A percentile compares a stretch with the other conserved stretches of the same genome.
Conservation (phyloP, 2,113 vertebrate genomes). For the Hypanus sabinus region DNA sequence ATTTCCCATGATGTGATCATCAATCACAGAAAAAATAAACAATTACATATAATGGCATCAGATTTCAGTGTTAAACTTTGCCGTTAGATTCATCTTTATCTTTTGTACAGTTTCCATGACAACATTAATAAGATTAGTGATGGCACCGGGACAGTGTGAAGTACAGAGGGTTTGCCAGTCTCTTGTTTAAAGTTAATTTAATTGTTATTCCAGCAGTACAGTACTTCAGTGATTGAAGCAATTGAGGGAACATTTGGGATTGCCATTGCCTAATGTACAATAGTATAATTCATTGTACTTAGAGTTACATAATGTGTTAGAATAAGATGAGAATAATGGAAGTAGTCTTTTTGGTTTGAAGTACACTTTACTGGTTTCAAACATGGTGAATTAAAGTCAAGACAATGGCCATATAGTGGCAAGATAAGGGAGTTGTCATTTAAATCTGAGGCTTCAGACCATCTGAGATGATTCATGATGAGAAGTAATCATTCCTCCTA, state of each 20-base stretch:
- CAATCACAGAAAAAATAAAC: slow-evolving; percentile 1
- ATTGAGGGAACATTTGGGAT: background rate
- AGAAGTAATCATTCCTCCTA: no score
- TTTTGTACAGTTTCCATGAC: slow-evolving; percentile 2
- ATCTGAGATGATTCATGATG: no score
- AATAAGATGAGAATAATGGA: background rate
- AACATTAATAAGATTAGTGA: background rate
- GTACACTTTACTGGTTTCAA: background rate
- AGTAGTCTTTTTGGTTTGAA: background rate
- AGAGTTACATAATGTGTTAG: background rate
- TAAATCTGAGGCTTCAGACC: no score
- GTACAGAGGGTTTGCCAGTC: background rate
- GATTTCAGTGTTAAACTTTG: background rate
- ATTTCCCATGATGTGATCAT: slow-evolving; percentile 1
- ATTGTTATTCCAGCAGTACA: background rate
- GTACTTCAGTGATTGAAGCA: background rate
- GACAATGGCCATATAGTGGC: background rate
- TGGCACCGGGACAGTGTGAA: background rate
- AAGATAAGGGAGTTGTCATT: no score
- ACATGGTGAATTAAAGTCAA: background rate
- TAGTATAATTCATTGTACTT: background rate
- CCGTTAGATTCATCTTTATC: background rate
- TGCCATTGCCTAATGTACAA: background rate
- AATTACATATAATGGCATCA: background rate
- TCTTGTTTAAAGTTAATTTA: background rate